These are phyloP conservation scores for Catocala nupta DNA, from an alignment of 2,888 invertebrate species.

Conservation along the genomic window DNA sequence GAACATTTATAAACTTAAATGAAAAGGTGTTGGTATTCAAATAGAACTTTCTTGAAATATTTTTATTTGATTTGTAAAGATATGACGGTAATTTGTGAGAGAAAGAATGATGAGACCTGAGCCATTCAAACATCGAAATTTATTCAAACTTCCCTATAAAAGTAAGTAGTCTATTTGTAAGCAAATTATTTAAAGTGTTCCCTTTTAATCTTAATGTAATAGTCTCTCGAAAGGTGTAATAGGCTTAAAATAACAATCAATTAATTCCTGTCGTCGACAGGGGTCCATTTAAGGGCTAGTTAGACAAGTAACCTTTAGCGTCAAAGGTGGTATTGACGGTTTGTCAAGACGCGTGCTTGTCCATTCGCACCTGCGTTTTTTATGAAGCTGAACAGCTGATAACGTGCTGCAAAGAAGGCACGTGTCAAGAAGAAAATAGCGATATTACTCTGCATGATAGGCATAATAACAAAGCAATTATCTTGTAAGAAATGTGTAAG, in stretches of 20 bases:
- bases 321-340: constrained; percentile 54
- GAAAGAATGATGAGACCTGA: constrained; percentile 8
- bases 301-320: constrained; percentile 61
- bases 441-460: not conserved
- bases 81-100: constrained; percentile 8
- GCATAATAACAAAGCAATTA: not conserved
- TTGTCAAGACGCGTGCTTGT: constrained; percentile 49
- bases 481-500: not conserved
- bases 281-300: constrained; percentile 40
- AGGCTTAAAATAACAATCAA: constrained; percentile 51
- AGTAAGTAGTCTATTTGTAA: constrained; percentile 38
- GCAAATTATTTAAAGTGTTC: constrained; percentile 33
- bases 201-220: constrained; percentile 41
- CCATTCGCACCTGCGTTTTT: constrained; percentile 56
- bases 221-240: constrained; percentile 48
- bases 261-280: constrained; percentile 44
- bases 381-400: constrained; percentile 43
- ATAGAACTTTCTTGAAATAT: constrained; percentile 5
- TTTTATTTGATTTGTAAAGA: constrained; percentile 7
- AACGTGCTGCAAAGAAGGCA: constrained; percentile 16
- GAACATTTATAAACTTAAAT: constrained; percentile 6
- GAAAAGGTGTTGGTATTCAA: constrained; percentile 8
- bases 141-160: constrained; percentile 27
- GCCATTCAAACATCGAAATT: constrained; percentile 13
- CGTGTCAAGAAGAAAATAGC: constrained; percentile 24